Base-by-base conservation (phyloP, 2,113 vertebrate species). In the Megalops atlanticus region DNA sequence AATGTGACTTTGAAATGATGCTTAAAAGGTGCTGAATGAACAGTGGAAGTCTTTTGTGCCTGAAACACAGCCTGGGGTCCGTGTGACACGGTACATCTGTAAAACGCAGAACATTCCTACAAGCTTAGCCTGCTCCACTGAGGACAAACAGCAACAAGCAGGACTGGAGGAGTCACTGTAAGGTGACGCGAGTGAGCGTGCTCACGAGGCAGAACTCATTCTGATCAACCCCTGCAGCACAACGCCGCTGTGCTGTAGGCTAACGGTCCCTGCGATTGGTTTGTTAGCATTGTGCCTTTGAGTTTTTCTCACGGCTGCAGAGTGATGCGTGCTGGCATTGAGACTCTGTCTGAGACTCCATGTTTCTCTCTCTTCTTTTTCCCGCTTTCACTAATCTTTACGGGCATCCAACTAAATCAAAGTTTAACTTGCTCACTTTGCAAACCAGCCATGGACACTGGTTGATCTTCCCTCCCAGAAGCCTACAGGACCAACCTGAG, bases 341-440 rank as follows among this genome's bases (percentile, higher is more conserved):
- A 64, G 8, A 64, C 11, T 45, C 14, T 11, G 7, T 64, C 4
- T 4, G n/a, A 64, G 58, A 64, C 5, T 4, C 43, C 14, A 14
- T 58, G 54, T 58, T 18, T n/a, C 5, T 10, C 16, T 71, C 68
- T 35, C 14, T 71, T 71, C 33, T 39, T 54, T 24, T 16, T 64
- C 10, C 16, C 18, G 39, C 31, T 69, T 27, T 79, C 39, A 12
- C 39, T 80, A 79, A 79, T 73, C 78, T 80, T 35, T n/a, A 31
- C 21, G 52, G 79, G 45, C 43, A 74, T 49, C 24, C 36, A 39
- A 52, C 52, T 47, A 80, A 74, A 73, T 80, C 70, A 80, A 80
- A 80, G 68, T 54, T 80, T 71, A 35, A 80, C 47, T 21, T 45
- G 14, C 70, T 70, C 38, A 73, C 24, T 40, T 38, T 74, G 24